A percentile compares a stretch with the other conserved stretches of the same genome.
phyloP scores from a whole-genome alignment of 2,888 invertebrate genomes.

The Brachynemurus nebulosus region DNA sequence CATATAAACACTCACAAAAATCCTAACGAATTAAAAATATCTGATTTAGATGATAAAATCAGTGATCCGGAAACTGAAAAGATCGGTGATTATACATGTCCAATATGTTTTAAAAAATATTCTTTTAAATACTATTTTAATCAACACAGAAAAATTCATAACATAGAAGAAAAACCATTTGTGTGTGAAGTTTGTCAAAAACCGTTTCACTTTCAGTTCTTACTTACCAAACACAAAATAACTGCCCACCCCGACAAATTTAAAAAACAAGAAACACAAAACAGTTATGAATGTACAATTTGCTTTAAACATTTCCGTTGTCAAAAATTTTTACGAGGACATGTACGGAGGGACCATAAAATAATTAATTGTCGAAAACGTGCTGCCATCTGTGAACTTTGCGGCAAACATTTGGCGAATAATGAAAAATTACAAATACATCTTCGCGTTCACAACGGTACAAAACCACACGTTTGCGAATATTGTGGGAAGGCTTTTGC shows the following conservation, averaged over 20 bases:
- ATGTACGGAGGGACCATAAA: too few relatives aligned
- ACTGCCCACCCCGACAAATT: too few relatives aligned
- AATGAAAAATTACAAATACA: constrained; percentile 39
- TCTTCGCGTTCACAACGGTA: constrained; percentile 36
- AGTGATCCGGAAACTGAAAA: too few relatives aligned
- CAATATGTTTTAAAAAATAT: too few relatives aligned
- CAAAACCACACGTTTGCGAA: constrained; percentile 33
- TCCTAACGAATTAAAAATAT: neutral
- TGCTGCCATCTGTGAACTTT: constrained; percentile 40
- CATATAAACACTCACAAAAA: too few relatives aligned
- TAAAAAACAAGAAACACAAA: too few relatives aligned
- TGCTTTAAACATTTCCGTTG: neutral
- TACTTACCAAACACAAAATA: neutral
- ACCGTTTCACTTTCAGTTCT: neutral
- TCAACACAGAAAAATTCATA: neutral
- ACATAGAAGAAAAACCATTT: too few relatives aligned
- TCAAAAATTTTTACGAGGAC: too few relatives aligned
- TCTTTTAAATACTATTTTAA: neutral
- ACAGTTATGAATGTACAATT: neutral
- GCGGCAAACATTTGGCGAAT: constrained; percentile 40
- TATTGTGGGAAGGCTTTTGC: constrained; percentile 39
- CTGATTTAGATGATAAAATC: neutral
- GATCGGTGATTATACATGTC: too few relatives aligned
- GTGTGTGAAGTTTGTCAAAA: too few relatives aligned
- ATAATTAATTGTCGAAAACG: too few relatives aligned